Percentiles rank a stretch among this genome's conserved stretches.
phyloP scores from a whole-genome alignment of 1,140 invertebrate genomes.

The Drepana arcuata region DNA sequence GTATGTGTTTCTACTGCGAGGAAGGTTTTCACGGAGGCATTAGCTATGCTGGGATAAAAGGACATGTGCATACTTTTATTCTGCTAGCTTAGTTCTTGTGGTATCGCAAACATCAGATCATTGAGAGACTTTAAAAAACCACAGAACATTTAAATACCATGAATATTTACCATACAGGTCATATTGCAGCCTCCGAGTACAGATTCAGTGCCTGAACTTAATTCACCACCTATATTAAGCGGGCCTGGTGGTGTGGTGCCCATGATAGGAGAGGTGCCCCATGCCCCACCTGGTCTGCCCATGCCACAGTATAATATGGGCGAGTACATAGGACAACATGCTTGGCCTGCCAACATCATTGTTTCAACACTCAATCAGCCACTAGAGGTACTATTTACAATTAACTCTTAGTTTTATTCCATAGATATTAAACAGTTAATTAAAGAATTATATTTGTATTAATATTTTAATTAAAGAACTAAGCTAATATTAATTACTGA shows the following conservation, averaged over 20 bases:
- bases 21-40: too few relatives aligned
- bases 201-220: conserved; percentile 49
- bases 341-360: conserved; percentile 60
- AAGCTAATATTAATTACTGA: too few relatives aligned
- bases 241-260: conserved; percentile 39
- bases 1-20: too few relatives aligned
- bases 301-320: conserved; percentile 56
- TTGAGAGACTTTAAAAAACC: too few relatives aligned
- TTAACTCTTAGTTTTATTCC: too few relatives aligned
- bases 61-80: too few relatives aligned
- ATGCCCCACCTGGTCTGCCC: conserved; percentile 49
- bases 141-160: too few relatives aligned
- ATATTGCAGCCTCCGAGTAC: conserved; percentile 46
- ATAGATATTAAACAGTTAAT: too few relatives aligned
- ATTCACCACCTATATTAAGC: conserved; percentile 46
- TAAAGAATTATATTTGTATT: not conserved
- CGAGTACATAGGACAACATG: conserved; percentile 54
- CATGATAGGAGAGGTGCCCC: conserved; percentile 48
- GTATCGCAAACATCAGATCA: too few relatives aligned
- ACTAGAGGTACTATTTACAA: conserved; percentile 40
- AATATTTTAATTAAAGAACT: not conserved
- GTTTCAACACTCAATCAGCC: conserved; percentile 55
- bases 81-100: too few relatives aligned
- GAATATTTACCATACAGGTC: not conserved
- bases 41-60: too few relatives aligned